Percentiles rank a stretch among this genome's conserved stretches.
Conservation (phyloP, 2,113 vertebrate species). For the Alethe castanea region DNA sequence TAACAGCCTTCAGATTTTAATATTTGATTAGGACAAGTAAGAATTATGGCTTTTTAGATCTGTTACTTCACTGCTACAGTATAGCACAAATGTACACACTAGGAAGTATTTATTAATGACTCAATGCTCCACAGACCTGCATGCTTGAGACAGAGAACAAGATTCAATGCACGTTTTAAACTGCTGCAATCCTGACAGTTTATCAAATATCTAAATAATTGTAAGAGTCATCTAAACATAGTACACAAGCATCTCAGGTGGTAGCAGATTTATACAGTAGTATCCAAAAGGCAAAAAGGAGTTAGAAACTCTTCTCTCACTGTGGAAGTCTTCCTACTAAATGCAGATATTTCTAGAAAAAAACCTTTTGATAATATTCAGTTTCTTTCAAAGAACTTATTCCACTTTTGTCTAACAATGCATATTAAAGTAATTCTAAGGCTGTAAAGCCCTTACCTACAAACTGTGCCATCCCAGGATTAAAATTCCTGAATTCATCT, state of each 20-base stretch:
- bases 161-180: not conserved
- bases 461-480: not conserved
- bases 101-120: not conserved
- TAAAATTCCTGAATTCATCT: constrained; percentile 9
- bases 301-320: not conserved
- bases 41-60: not conserved
- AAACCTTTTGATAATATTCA: not conserved
- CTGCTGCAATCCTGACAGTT: not conserved
- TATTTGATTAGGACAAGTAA: not conserved
- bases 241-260: not conserved
- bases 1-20: not conserved
- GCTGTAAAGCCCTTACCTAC: not conserved
- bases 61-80: not conserved
- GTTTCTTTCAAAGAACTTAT: not conserved
- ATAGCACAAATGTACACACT: not conserved
- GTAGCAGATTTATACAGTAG: not conserved
- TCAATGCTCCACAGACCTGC: not conserved
- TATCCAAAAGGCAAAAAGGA: not conserved
- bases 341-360: not conserved
- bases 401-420: not conserved
- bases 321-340: not conserved
- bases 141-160: not conserved
- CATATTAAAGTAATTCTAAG: not conserved
- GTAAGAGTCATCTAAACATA: not conserved
- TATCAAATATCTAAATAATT: not conserved